Percentiles rank a stretch among this genome's conserved stretches.
These are phyloP conservation scores for Neolamprologus caudopunctatus DNA, from an alignment of 2,113 vertebrate species.

Conservation along the genomic window DNA sequence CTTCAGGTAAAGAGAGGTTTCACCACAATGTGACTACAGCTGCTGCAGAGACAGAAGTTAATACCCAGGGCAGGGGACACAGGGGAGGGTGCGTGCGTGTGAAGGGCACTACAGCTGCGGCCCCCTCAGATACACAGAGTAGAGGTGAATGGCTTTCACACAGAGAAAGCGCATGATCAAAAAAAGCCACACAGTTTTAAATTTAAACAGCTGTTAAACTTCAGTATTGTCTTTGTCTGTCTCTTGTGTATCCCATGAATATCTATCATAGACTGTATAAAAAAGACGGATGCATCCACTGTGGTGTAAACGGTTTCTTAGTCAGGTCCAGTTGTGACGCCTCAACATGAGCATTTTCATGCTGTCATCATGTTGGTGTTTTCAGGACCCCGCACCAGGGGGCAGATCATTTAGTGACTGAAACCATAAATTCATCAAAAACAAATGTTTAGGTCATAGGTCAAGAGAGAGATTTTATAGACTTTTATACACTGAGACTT, in stretches of 20 bases:
- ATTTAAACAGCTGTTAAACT: neutral
- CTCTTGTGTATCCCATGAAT: neutral
- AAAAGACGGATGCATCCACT: neutral
- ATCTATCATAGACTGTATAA: neutral
- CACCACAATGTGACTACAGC: slow-evolving; percentile 59
- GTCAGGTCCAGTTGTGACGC: neutral
- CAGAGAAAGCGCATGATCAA: neutral
- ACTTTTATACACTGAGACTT: neutral
- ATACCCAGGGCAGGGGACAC: slow-evolving; percentile 60
- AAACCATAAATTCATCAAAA: neutral
- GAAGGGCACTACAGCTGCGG: slow-evolving; percentile 39
- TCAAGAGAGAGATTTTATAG: neutral
- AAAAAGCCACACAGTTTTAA: neutral
- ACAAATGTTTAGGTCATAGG: neutral
- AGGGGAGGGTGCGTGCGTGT: slow-evolving; percentile 30
- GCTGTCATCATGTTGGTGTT: neutral
- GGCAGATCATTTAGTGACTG: neutral
- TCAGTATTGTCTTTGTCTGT: neutral
- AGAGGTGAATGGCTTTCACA: neutral
- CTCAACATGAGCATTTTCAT: neutral
- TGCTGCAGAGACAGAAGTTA: slow-evolving; percentile 62
- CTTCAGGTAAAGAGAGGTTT: slow-evolving; percentile 64
- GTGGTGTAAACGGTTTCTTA: neutral
- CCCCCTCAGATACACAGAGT: slow-evolving; percentile 7
- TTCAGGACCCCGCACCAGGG: neutral